Evolutionary conservation across 2,888 invertebrate genomes (phyloP), one percentile per base, ranked within the genome.

Genomic region (Drosophila paranaensis): DNA sequence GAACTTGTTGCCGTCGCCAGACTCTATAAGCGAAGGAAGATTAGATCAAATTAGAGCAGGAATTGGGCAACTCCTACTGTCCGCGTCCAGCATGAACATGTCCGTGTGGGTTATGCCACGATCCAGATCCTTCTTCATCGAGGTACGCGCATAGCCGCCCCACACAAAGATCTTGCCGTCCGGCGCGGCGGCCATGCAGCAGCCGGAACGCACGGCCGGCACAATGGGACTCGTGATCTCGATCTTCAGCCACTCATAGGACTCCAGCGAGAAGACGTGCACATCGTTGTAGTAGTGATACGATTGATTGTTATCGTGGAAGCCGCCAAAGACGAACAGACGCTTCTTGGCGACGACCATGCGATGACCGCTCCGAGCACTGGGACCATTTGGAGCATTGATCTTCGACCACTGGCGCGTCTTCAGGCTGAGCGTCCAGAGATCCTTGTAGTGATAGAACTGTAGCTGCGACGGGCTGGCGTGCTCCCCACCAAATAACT

Each of bases 281-380:
- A 97, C 92, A 91, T 98, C 98, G 92, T 98, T 98, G 91, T 95
- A 97, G 93, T 98, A 98, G 81, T 96, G 96, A 91, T 96, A 98
- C 71, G 97, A 96, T 63, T 97, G 94, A 2, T 96, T 94, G 92
- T 97, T 98, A 93, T 98, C 98, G 89, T 96, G 95, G 92, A 98
- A 98, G 1, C 98, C 98, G 0, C 98, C 98, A 93, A 98, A 98
- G 6, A 98, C 93, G 72, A 97, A 93, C 2, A 98, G 92, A 83
- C 95, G 95, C 79, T 97, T 97, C 77, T 97, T 97, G 1, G 95
- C 91, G 2, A 95, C 94, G 2, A 95, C 95, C 98, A 98, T 98
- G 69, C 98, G 94, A 92, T 98, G 98, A 0, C 98, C 96, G 93
- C 96, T 97, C 68, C 97, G 93, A 0, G 97, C 94, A n/a, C 96